A percentile compares a stretch with the other conserved stretches of the same genome.
Evolutionary conservation across 2,113 vertebrate species (phyloP).

Genomic region (Hippoglossus stenolepis): DNA sequence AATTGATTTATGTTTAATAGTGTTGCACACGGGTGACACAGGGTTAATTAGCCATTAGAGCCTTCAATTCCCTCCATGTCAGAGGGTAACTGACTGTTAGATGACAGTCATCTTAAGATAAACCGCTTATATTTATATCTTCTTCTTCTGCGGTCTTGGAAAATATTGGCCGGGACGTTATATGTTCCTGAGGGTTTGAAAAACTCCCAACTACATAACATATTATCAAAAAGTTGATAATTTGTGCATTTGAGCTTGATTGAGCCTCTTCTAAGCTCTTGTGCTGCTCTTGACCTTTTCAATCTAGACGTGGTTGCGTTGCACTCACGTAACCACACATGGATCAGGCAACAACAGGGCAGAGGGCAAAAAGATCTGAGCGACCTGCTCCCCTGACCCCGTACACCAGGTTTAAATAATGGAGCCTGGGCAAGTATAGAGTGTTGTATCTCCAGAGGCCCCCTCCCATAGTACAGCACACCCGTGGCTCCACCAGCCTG

Average conservation of each 20-base stretch:
- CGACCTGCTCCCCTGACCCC: conserved; percentile 48
- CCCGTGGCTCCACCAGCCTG: conserved; percentile 38
- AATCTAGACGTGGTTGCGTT: conserved; percentile 11
- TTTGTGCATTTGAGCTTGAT: conserved; percentile 29
- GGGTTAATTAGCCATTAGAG: conserved; percentile 77
- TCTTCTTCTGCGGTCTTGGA: not conserved
- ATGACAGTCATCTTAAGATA: conserved; percentile 44
- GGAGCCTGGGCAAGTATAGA: conserved; percentile 29
- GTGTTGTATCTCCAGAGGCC: conserved; percentile 35
- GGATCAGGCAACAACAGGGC: conserved; percentile 12
- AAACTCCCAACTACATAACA: conserved; percentile 22
- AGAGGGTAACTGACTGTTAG: conserved; percentile 47
- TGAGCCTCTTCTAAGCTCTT: conserved; percentile 13
- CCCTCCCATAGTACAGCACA: conserved; percentile 24
- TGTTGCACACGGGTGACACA: conserved; percentile 54
- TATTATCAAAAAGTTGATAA: not conserved
- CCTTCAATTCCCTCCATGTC: conserved; percentile 53
- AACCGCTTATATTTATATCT: conserved; percentile 28
- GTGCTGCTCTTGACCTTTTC: conserved; percentile 38
- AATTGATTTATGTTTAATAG: conserved; percentile 77
- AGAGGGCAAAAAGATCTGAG: conserved; percentile 35
- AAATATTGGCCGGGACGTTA: not conserved
- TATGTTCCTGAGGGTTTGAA: conserved; percentile 1
- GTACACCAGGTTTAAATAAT: conserved; percentile 66
- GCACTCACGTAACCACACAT: not conserved